A percentile compares a stretch with the other conserved stretches of the same genome.
Conservation (phyloP, 1,140 invertebrate genomes). For the Dendroctonus ponderosae region DNA sequence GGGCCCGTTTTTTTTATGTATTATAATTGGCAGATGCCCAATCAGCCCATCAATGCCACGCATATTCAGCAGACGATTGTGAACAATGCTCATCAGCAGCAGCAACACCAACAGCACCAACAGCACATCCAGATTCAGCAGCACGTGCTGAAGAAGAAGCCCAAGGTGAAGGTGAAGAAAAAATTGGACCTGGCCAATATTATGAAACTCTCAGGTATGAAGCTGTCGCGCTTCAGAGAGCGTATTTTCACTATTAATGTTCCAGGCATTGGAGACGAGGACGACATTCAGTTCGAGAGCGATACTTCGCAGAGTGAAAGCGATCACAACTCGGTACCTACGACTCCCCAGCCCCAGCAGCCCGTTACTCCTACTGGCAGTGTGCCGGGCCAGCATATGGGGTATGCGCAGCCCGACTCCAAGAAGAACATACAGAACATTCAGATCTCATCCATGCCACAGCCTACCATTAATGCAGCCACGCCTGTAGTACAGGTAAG, state of each 20-base stretch:
- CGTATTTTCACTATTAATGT: not conserved
- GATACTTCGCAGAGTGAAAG: constrained; percentile 49
- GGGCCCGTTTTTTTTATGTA: not conserved
- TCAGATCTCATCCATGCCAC: constrained; percentile 43
- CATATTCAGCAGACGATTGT: constrained; percentile 34
- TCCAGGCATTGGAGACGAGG: constrained; percentile 48
- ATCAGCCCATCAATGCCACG: constrained; percentile 38
- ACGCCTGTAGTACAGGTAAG: constrained; percentile 44
- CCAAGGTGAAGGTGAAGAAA: constrained; percentile 50
- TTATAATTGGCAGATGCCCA: constrained; percentile 29
- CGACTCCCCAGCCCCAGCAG: constrained; percentile 38
- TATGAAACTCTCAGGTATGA: constrained; percentile 54
- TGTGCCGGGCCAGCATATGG: constrained; percentile 9
- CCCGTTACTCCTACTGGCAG: constrained; percentile 12
- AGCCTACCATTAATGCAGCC: constrained; percentile 41
- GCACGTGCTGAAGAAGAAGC: constrained; percentile 43
- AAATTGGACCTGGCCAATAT: constrained; percentile 59
- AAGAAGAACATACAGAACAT: constrained; percentile 46
- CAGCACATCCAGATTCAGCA: constrained; percentile 33
- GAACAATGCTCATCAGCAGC: constrained; percentile 33
- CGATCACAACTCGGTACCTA: constrained; percentile 42
- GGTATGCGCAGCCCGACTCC: constrained; percentile 31
- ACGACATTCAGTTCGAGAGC: constrained; percentile 50
- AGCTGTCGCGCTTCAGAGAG: not conserved
- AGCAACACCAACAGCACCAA: constrained; percentile 33